Evolutionary conservation across 35 echinoderm and acorn worm genomes (phyloP).

Genomic region (Chiridota heheva): DNA sequence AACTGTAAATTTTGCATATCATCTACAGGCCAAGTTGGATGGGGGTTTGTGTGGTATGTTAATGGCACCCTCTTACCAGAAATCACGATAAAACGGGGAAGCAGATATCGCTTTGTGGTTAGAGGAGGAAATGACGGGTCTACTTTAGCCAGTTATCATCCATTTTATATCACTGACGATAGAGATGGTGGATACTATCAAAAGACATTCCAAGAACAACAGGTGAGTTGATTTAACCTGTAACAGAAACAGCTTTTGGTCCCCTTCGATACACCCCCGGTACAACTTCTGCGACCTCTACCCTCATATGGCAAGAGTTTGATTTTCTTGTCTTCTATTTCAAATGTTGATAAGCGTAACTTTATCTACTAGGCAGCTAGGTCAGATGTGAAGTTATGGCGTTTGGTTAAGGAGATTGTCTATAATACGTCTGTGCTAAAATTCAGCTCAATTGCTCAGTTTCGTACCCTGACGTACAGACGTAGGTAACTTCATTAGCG

Average conservation of each 20-base stretch:
- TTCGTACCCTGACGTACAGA: not conserved
- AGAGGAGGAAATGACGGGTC: slow-evolving; percentile 2
- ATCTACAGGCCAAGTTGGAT: slow-evolving; percentile 44
- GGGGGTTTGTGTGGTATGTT: slow-evolving; percentile 47
- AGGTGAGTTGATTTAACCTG: slow-evolving; percentile 26
- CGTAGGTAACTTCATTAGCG: not conserved
- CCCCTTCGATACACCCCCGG: too few relatives aligned
- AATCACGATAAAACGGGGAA: not conserved
- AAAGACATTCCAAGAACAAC: not conserved
- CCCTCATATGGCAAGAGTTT: too few relatives aligned
- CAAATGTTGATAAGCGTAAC: not conserved
- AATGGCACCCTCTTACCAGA: slow-evolving; percentile 25
- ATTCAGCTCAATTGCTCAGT: not conserved
- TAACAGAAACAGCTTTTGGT: too few relatives aligned
- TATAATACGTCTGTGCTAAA: not conserved
- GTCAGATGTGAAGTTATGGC: not conserved
- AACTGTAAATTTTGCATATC: not conserved
- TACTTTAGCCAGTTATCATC: slow-evolving; percentile 21
- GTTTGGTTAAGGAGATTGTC: not conserved
- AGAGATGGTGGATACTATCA: slow-evolving; percentile 29
- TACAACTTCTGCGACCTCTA: too few relatives aligned
- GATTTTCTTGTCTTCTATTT: not conserved
- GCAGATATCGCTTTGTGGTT: slow-evolving; percentile 23
- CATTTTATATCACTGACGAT: slow-evolving; percentile 45
- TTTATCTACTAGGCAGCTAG: not conserved